Conservation (phyloP, 2,113 vertebrate species). For the Oophaga pumilio region DNA sequence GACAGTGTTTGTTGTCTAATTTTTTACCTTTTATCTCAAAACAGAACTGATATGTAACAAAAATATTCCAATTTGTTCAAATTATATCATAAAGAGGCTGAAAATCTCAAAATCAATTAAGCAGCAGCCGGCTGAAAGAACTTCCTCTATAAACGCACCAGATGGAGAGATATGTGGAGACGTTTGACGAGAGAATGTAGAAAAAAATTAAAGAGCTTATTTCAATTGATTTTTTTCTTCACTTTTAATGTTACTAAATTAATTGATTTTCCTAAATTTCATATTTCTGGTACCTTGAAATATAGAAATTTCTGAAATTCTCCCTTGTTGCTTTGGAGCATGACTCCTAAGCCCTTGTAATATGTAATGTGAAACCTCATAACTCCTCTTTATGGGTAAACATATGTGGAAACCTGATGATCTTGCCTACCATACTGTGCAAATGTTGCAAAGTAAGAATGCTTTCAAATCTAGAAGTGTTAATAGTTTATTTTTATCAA, state of each 20-base stretch:
- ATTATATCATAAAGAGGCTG: conserved; percentile 13
- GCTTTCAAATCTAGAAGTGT: too few relatives aligned
- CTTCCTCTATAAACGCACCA: not conserved
- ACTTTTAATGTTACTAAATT: not conserved
- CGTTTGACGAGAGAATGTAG: not conserved
- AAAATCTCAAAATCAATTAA: conserved; percentile 17
- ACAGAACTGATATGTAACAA: not conserved
- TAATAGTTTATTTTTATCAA: too few relatives aligned
- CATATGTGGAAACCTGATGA: too few relatives aligned
- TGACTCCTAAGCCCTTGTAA: not conserved
- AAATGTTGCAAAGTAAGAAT: too few relatives aligned
- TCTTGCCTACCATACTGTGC: too few relatives aligned
- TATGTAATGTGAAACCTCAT: not conserved
- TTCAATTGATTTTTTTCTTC: conserved; percentile 6
- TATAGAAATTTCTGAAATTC: not conserved
- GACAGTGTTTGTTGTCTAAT: not conserved
- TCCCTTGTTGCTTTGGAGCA: not conserved
- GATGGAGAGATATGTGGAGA: not conserved
- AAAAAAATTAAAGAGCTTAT: not conserved
- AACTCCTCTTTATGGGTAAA: too few relatives aligned
- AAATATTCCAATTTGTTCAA: not conserved
- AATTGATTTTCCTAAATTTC: not conserved
- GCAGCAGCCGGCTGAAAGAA: not conserved
- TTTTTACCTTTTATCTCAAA: not conserved
- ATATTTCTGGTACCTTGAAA: not conserved